Evolutionary conservation across 35 echinoderm and acorn worm species (phyloP).

Genomic region (Heliocidaris erythrogramma): DNA sequence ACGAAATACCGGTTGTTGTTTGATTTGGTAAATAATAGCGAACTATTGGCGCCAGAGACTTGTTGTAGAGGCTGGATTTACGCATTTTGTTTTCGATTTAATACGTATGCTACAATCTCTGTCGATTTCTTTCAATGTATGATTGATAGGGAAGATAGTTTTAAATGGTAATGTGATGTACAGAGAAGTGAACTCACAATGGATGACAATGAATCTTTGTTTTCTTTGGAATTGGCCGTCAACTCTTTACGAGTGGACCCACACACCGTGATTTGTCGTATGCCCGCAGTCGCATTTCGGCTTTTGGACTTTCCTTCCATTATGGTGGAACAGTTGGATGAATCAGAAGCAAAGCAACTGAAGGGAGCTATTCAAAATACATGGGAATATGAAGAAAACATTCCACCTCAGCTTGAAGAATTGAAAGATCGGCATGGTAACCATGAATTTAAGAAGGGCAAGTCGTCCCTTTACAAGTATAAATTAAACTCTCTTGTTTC

Average conservation of each 20-base stretch:
- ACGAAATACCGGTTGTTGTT: not conserved
- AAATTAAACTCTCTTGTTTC: conserved; percentile 53
- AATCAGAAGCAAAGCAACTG: conserved; percentile 27
- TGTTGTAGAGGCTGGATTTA: too few species aligned
- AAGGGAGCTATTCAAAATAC: conserved; percentile 49
- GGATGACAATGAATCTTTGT: conserved; percentile 62
- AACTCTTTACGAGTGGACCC: conserved; percentile 59
- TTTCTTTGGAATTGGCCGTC: conserved; percentile 75
- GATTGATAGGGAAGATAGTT: not conserved
- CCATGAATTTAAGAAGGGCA: conserved; percentile 74
- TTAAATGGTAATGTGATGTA: not conserved
- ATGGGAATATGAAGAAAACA: not conserved
- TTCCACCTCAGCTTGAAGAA: conserved; percentile 71
- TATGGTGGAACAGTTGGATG: conserved; percentile 65
- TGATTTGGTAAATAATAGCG: too few species aligned
- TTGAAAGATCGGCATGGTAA: conserved; percentile 73
- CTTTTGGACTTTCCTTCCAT: conserved; percentile 77
- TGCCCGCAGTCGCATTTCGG: conserved; percentile 81
- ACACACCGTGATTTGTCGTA: conserved; percentile 52
- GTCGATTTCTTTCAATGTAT: not conserved
- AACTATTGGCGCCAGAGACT: too few species aligned
- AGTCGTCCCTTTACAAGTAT: conserved; percentile 75
- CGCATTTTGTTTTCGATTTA: too few species aligned
- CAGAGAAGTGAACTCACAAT: conserved; percentile 15
- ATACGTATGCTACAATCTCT: too few species aligned